Evolutionary conservation across 2,797 vertebrate genomes (phyloP).

Genomic region (Vireo griseus): DNA sequence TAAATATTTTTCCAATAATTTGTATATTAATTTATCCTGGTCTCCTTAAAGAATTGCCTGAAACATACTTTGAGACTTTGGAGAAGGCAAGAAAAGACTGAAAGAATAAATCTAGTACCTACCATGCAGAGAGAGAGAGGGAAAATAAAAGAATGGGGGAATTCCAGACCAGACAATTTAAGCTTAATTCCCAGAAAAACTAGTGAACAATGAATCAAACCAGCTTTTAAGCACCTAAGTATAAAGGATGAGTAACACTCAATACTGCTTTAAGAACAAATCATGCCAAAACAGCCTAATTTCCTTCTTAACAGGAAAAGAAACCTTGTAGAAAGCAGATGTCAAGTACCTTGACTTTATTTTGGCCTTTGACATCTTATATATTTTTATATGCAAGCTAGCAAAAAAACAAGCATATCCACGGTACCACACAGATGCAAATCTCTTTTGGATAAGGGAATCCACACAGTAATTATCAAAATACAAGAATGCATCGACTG

Average conservation of each 20-base stretch:
- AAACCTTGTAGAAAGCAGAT: neutral
- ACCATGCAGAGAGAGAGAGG: neutral
- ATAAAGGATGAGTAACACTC: neutral
- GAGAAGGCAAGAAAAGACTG: neutral
- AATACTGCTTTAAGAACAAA: neutral
- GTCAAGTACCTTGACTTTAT: neutral
- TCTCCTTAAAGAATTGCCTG: neutral
- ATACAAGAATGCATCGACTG: neutral
- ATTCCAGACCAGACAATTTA: neutral
- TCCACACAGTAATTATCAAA: neutral
- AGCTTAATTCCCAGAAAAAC: neutral
- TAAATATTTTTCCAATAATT: neutral
- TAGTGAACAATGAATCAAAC: neutral
- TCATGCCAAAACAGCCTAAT: neutral
- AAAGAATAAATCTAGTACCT: neutral
- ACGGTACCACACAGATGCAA: neutral
- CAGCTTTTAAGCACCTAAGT: neutral
- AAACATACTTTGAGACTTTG: neutral
- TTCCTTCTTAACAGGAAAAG: neutral
- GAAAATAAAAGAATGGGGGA: neutral
- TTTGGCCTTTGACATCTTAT: neutral
- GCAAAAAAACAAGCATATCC: neutral
- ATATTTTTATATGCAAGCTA: neutral
- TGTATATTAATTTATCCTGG: neutral
- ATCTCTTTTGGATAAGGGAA: neutral